Conservation (phyloP, 2,888 invertebrate species). For the Caenorhabditis japonica region DNA sequence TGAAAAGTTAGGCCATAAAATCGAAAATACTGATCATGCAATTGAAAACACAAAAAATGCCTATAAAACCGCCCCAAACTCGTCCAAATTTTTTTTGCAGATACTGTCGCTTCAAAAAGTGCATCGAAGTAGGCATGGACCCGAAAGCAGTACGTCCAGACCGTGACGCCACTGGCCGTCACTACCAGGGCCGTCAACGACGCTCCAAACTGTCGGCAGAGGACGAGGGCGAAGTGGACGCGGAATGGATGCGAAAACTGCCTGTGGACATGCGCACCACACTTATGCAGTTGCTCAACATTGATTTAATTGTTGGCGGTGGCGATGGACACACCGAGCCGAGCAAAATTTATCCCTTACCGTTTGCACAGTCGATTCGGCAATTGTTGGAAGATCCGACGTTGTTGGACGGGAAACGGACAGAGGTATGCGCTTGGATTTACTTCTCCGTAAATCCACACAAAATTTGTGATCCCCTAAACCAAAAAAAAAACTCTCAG, state of each 20-base stretch:
- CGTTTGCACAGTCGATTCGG: slow-evolving; percentile 61
- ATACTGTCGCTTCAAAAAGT: slow-evolving; percentile 76
- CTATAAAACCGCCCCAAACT: too few relatives aligned
- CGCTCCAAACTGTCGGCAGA: slow-evolving; percentile 58
- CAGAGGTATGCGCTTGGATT: slow-evolving; percentile 67
- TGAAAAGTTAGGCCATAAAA: too few relatives aligned
- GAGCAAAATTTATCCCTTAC: slow-evolving; percentile 70
- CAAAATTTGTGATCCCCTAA: too few relatives aligned
- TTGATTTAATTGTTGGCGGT: slow-evolving; percentile 71
- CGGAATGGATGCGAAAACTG: slow-evolving; percentile 75
- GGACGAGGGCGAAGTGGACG: slow-evolving; percentile 65
- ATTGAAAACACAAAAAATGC: too few relatives aligned
- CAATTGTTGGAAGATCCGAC: slow-evolving; percentile 73
- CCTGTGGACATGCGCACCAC: slow-evolving; percentile 76
- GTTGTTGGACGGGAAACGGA: slow-evolving; percentile 74
- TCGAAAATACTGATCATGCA: too few relatives aligned
- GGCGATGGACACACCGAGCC: slow-evolving; percentile 62
- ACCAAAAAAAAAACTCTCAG: slow-evolving; percentile 63
- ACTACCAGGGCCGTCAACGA: slow-evolving; percentile 63
- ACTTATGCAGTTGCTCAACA: slow-evolving; percentile 75
- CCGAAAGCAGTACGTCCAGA: slow-evolving; percentile 77
- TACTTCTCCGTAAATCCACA: too few relatives aligned
- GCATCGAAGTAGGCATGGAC: slow-evolving; percentile 76
- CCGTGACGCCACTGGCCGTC: slow-evolving; percentile 75
- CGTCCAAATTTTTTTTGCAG: too few relatives aligned